Evolutionary conservation across 1,140 invertebrate species (phyloP).

Genomic region (Dinoponera quadriceps): DNA sequence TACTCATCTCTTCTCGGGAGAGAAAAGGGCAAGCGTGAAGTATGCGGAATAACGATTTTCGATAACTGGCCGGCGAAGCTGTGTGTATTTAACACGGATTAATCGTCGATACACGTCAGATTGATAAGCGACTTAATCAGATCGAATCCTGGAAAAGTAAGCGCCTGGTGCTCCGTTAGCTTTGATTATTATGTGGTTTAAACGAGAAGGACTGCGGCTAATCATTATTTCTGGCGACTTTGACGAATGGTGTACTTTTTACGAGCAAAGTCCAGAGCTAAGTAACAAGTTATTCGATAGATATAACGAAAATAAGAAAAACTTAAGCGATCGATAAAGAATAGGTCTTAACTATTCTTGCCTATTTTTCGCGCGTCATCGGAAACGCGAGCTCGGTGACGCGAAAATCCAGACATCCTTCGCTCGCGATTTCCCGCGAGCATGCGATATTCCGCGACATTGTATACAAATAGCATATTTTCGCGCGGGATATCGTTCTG

Average conservation of each 20-base stretch:
- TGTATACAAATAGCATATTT: constrained; percentile 36
- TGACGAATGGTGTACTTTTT: neutral
- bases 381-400: neutral
- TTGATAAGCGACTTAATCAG: too few species aligned
- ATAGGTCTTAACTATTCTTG: neutral
- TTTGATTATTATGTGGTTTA: neutral
- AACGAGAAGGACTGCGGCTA: neutral
- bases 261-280: too few species aligned
- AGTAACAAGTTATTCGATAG: too few species aligned
- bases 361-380: neutral
- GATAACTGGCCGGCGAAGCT: neutral
- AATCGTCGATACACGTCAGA: constrained; percentile 3
- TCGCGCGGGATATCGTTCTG: constrained; percentile 1
- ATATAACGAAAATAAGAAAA: too few species aligned
- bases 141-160: too few species aligned
- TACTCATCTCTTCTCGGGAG: neutral
- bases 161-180: neutral
- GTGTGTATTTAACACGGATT: neutral
- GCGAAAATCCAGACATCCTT: neutral
- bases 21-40: neutral
- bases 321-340: too few species aligned
- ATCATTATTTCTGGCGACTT: neutral
- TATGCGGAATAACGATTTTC: constrained; percentile 1
- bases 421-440: constrained; percentile 10
- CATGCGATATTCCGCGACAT: neutral